Conservation (phyloP, 53 echinoderm and acorn worm genomes). For the Temnopleurus reevesii region DNA sequence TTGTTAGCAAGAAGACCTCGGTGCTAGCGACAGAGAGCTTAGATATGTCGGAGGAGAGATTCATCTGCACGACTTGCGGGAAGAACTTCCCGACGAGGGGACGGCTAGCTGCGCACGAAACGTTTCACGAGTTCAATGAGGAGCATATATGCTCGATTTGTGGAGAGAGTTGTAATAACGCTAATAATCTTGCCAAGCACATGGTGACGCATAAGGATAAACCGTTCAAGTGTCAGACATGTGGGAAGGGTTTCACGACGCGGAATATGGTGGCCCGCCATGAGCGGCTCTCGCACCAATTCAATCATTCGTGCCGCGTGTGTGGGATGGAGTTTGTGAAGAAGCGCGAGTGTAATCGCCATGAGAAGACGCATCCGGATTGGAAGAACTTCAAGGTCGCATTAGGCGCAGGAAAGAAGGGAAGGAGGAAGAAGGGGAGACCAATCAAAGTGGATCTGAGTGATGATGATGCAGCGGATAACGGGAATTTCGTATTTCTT, state of each 20-base stretch:
- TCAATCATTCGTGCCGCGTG: conserved; percentile 29
- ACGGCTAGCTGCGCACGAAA: conserved; percentile 40
- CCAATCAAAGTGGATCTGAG: not conserved
- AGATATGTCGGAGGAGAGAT: not conserved
- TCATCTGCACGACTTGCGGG: conserved; percentile 41
- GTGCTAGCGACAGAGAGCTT: not conserved
- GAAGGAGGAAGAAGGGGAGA: not conserved
- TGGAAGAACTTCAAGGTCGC: conserved; percentile 3
- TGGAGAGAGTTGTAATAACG: not conserved
- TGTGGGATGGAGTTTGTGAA: conserved; percentile 44
- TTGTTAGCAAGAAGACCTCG: not conserved
- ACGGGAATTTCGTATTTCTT: too few species aligned
- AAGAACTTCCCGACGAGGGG: conserved; percentile 51
- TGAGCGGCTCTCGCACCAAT: conserved; percentile 22
- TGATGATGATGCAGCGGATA: not conserved
- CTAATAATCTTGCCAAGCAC: conserved; percentile 32
- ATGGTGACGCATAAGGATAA: conserved; percentile 40
- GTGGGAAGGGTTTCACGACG: not conserved
- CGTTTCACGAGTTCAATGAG: not conserved
- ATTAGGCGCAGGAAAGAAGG: conserved; percentile 9
- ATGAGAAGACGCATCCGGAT: conserved; percentile 41
- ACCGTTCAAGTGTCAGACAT: conserved; percentile 26
- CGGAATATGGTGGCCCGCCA: conserved; percentile 13
- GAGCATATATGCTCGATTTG: conserved; percentile 7
- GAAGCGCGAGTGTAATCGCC: conserved; percentile 26